Evolutionary conservation across 64 coral and sea anemone genomes (phyloP), one percentile per base, ranked within the genome.

Genomic region (Montipora capricornis): DNA sequence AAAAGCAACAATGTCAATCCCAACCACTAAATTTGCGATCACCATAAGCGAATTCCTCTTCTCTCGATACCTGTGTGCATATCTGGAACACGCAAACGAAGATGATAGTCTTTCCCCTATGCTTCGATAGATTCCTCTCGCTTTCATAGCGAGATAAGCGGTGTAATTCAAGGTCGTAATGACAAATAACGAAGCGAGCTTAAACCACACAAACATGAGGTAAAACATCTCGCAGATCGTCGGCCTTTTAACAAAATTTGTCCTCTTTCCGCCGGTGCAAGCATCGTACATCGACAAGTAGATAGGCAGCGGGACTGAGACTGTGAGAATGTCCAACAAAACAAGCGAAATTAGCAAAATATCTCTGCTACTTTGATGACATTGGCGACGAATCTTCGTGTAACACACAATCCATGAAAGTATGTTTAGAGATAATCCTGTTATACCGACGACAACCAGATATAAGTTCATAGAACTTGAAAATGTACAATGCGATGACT

Each of bases 221-320:
- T 94, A 77, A 75, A 97, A 95, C 60, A 97, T 97, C 90, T 97
- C 96, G 73, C 96, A 97, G 61, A 97, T 84, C 64, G 92, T 87
- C 49, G 96, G 89, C 87, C 96, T 94, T 82, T 29, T 58, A 2
- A 68, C 3, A 19, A 46, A 17, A 51, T 20, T 66, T 13, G 64
- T 11, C 29, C 77, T 14, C 6, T 80, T 15, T 47, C 16, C 67
- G 22, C 78, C 29, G 22, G 13, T 26, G n/a, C 77, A 90, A 46
- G 29, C 44, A 46, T 73, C 78, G 68, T 93, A 78, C 22, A 89
- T 82, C 79, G 79, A 80, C 1, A 92, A 74, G 82, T 94, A 95
- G 44, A 97, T 92, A 0, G 96, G 93, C 24, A 97, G 49, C 52
- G 96, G 96, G 11, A 97, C 90, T 8, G 71, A 62, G 7, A 95